Conservation (phyloP, 1,140 invertebrate species). For the Fopius arisanus region DNA sequence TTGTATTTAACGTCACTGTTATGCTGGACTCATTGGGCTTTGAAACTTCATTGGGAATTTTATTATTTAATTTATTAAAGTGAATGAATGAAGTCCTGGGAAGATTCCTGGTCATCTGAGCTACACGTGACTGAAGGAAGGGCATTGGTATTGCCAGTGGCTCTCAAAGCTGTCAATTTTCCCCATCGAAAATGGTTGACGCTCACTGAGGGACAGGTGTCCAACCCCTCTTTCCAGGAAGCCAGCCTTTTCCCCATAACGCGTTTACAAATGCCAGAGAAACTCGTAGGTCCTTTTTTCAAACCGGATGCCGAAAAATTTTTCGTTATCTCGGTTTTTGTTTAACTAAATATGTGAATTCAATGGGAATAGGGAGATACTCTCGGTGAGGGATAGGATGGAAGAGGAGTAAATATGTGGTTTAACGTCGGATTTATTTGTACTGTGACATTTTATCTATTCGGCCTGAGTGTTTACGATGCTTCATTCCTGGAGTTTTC, state of each 20-base stretch:
- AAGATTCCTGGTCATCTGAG: not conserved
- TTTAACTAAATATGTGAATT: not conserved
- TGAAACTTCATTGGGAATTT: too few relatives aligned
- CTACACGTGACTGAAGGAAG: constrained; percentile 44
- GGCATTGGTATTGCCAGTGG: constrained; percentile 44
- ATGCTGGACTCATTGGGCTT: too few relatives aligned
- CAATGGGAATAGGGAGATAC: not conserved
- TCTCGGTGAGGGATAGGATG: not conserved
- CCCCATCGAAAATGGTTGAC: constrained; percentile 32
- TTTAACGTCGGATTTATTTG: not conserved
- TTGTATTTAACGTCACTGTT: too few relatives aligned
- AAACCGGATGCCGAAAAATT: constrained; percentile 25
- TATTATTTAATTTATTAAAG: too few relatives aligned
- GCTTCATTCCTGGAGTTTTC: not conserved
- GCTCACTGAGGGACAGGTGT: constrained; percentile 61
- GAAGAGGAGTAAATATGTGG: not conserved
- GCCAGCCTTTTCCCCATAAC: constrained; percentile 44
- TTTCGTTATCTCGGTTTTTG: constrained; percentile 4
- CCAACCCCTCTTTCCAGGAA: constrained; percentile 63
- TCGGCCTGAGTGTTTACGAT: not conserved
- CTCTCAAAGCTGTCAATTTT: constrained; percentile 35
- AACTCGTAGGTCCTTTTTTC: not conserved
- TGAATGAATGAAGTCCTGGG: too few relatives aligned
- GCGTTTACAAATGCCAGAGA: constrained; percentile 33
- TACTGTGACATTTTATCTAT: too few relatives aligned